Evolutionary conservation across 1,140 invertebrate species (phyloP).

Genomic region (Zaprionus gabonicus): DNA sequence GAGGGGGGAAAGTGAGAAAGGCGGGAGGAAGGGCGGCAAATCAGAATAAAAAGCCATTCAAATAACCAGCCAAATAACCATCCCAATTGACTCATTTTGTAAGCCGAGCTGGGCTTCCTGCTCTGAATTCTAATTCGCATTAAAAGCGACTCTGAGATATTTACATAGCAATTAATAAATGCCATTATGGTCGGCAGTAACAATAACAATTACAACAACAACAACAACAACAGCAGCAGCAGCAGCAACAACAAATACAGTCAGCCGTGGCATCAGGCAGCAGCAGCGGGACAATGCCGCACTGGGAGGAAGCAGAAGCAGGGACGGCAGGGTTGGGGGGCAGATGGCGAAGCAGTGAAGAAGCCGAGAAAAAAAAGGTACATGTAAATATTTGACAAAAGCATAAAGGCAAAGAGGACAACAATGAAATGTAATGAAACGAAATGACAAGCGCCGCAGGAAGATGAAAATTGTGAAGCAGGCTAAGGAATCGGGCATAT

Average conservation of each 20-base stretch:
- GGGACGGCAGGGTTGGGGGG: not conserved
- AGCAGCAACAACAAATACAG: conserved; percentile 6
- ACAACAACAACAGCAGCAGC: conserved; percentile 1
- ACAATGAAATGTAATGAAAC: conserved; percentile 74
- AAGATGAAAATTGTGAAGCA: conserved; percentile 19
- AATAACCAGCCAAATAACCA: conserved; percentile 35
- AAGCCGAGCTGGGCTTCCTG: conserved; percentile 21
- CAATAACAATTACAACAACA: conserved; percentile 39
- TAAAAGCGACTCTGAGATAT: conserved; percentile 57
- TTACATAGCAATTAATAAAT: conserved; percentile 76
- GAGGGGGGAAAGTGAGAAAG: not conserved
- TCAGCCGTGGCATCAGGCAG: not conserved
- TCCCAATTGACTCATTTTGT: conserved; percentile 51
- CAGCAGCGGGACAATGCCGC: conserved; percentile 13
- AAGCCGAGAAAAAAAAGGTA: conserved; percentile 47
- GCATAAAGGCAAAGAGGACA: conserved; percentile 70
- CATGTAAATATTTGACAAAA: conserved; percentile 78
- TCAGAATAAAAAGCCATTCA: conserved; percentile 17
- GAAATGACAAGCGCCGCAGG: conserved; percentile 67
- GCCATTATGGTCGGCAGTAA: conserved; percentile 51
- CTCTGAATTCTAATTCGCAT: conserved; percentile 51
- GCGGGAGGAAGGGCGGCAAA: not conserved
- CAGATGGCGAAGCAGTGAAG: not conserved
- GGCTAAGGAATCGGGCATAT: not conserved
- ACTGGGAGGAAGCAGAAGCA: conserved; percentile 6